A percentile compares a stretch with the other conserved stretches of the same genome.
Evolutionary conservation across 2,113 vertebrate species (phyloP).

Genomic region (Engraulis encrasicolus): DNA sequence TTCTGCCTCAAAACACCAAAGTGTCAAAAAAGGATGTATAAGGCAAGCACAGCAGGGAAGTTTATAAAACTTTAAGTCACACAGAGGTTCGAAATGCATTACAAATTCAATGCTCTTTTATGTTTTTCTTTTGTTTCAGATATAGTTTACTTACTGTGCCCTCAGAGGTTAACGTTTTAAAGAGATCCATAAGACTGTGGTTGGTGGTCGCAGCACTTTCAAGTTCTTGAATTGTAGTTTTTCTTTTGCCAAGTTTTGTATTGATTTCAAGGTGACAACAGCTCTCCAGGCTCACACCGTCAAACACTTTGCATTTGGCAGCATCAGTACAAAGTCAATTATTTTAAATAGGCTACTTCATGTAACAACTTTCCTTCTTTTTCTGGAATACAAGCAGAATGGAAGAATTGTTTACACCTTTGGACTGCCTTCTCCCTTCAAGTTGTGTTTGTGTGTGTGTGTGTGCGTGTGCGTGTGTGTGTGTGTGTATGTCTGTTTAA

Average conservation of each 20-base stretch:
- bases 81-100: background rate
- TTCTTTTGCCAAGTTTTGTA: no score
- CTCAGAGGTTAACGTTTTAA: background rate
- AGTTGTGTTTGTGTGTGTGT: slow-evolving; percentile 56
- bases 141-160: background rate
- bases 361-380: slow-evolving; percentile 36
- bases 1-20: no score
- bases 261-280: no score
- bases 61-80: background rate
- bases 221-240: background rate
- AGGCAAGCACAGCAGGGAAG: no score
- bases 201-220: background rate
- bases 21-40: no score
- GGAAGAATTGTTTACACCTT: slow-evolving; percentile 70
- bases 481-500: no score
- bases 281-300: no score
- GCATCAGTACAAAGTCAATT: no score
- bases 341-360: background rate
- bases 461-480: no score
- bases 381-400: slow-evolving; percentile 55
- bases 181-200: background rate
- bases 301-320: no score
- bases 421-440: slow-evolving; percentile 77
- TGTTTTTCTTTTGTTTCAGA: background rate
- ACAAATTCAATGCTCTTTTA: background rate